These are phyloP conservation scores for Aspidoscelis tigris DNA, from an alignment of 2,113 vertebrate genomes.

Conservation along the genomic window DNA sequence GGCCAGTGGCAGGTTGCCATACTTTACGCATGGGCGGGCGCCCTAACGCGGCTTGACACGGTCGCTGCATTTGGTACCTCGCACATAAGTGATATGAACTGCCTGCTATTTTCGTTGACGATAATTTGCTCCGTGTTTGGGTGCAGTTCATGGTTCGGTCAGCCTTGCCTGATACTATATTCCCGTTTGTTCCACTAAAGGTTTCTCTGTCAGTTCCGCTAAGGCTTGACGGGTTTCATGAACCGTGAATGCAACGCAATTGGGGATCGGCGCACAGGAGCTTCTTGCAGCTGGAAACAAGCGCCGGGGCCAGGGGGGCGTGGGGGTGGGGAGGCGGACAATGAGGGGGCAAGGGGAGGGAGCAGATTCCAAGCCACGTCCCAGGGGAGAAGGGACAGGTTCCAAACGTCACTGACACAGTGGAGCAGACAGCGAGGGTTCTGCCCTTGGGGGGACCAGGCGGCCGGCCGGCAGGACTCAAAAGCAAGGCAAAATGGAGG, in stretches of 20 bases:
- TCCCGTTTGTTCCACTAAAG: slow-evolving; percentile 88
- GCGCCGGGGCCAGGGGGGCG: not conserved
- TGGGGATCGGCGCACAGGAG: slow-evolving; percentile 57
- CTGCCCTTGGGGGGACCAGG: not conserved
- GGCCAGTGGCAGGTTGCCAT: slow-evolving; percentile 29
- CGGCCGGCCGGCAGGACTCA: not conserved
- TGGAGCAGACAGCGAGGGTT: not conserved
- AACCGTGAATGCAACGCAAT: slow-evolving; percentile 85
- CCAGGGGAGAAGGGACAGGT: too few relatives aligned
- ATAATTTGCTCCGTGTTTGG: slow-evolving; percentile 92
- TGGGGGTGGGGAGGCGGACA: too few relatives aligned
- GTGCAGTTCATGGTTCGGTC: slow-evolving; percentile 88
- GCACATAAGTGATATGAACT: slow-evolving; percentile 73
- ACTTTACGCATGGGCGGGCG: slow-evolving; percentile 67
- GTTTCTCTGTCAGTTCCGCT: slow-evolving; percentile 84
- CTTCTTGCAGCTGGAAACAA: not conserved
- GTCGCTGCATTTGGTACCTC: slow-evolving; percentile 69
- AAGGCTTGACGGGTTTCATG: slow-evolving; percentile 78
- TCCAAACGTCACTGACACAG: too few relatives aligned
- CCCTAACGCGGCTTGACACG: slow-evolving; percentile 76
- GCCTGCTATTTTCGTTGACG: slow-evolving; percentile 81
- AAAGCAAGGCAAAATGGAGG: not conserved
- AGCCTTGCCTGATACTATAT: slow-evolving; percentile 91
- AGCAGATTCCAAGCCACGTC: too few relatives aligned
- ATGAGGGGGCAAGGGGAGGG: rapidly evolving